Percentiles rank a stretch among this genome's conserved stretches.
Conservation (phyloP, 2,797 vertebrate species). For the Thripadectes ignobilis region DNA sequence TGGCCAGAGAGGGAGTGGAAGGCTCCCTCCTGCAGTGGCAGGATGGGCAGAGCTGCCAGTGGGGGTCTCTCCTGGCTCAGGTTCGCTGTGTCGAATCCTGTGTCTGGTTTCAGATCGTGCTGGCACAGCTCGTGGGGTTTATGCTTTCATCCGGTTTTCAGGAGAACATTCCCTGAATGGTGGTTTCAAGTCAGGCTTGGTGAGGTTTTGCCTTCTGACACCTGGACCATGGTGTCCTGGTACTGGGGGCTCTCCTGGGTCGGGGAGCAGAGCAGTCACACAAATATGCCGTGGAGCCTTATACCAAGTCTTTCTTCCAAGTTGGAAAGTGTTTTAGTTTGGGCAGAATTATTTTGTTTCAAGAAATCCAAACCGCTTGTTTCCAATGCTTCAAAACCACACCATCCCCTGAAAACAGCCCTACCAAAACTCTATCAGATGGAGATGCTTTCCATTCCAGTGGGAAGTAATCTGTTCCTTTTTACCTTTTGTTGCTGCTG, state of each 20-base stretch:
- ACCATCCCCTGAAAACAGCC: not conserved
- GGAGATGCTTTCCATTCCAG: not conserved
- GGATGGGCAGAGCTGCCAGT: not conserved
- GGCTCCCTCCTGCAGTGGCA: not conserved
- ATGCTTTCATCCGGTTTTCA: not conserved
- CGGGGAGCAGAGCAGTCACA: not conserved
- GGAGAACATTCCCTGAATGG: not conserved
- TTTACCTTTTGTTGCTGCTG: not conserved
- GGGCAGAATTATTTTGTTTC: not conserved
- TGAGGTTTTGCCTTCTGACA: not conserved
- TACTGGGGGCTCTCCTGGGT: not conserved
- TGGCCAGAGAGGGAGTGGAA: not conserved
- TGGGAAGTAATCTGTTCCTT: not conserved
- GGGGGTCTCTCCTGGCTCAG: not conserved
- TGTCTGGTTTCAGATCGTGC: not conserved
- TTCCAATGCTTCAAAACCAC: not conserved
- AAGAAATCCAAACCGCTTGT: not conserved
- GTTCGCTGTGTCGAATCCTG: not conserved
- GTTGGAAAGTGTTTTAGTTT: not conserved
- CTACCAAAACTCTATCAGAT: not conserved
- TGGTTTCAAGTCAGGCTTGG: rapidly evolving
- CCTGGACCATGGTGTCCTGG: not conserved
- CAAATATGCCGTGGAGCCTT: not conserved
- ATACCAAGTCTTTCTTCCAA: not conserved
- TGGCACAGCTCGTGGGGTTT: not conserved